A percentile compares a stretch with the other conserved stretches of the same genome.
phyloP scores from a whole-genome alignment of 2,888 invertebrate species.

The Morpho deidamia region DNA sequence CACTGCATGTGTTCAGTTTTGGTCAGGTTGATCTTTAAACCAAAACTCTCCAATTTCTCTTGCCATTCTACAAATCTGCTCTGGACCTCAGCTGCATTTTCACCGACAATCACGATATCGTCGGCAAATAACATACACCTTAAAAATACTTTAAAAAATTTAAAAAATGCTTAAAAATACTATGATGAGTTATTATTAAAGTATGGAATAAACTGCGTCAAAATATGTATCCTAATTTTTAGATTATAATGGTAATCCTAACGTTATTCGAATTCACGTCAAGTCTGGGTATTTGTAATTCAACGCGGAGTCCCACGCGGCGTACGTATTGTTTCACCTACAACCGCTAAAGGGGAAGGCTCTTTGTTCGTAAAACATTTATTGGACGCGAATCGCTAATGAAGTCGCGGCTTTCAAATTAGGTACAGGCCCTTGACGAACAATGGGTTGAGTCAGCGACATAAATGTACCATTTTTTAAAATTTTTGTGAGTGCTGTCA shows the following conservation, averaged over 20 bases:
- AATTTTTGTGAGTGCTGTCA: not conserved
- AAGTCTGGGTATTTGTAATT: conserved; percentile 72
- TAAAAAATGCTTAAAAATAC: no score
- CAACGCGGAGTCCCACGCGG: conserved; percentile 58
- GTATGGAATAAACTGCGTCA: no score
- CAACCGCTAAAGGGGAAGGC: conserved; percentile 39
- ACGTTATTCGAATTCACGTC: conserved; percentile 68
- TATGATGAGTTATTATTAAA: no score
- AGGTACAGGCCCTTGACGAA: conserved; percentile 2
- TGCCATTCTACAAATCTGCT: no score
- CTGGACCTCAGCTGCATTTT: no score
- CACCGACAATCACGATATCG: no score
- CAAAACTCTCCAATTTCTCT: no score
- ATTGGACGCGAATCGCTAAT: conserved; percentile 24
- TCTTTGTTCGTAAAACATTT: conserved; percentile 40
- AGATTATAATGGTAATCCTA: conserved; percentile 2
- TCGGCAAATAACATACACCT: no score
- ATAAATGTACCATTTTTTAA: not conserved
- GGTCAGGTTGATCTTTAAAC: no score
- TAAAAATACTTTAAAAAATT: no score
- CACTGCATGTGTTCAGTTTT: no score
- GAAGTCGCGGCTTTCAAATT: conserved; percentile 9
- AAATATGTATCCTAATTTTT: not conserved
- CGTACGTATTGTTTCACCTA: conserved; percentile 70
- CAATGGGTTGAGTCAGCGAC: conserved; percentile 1